Percentiles rank a stretch among this genome's conserved stretches.
Conservation (phyloP, 2,113 vertebrate genomes). For the Micromys minutus region DNA sequence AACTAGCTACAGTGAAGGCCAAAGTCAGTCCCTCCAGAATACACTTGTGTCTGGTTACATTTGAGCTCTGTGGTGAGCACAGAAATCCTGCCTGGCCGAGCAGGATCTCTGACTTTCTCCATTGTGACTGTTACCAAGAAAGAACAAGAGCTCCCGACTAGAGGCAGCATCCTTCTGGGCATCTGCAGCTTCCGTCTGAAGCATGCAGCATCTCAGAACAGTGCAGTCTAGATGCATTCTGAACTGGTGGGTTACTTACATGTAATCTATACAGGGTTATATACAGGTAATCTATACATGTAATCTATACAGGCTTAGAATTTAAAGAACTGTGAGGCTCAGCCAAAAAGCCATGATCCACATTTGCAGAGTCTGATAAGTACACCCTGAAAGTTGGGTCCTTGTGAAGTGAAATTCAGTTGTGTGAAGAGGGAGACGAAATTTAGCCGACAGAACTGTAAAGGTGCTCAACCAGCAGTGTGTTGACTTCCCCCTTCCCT, state of each 20-base stretch:
- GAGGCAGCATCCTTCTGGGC: not conserved
- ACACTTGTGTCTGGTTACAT: not conserved
- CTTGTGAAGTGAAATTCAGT: slow-evolving; percentile 29
- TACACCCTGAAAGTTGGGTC: not conserved
- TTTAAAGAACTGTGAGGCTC: not conserved
- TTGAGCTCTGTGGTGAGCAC: not conserved
- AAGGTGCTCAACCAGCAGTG: not conserved
- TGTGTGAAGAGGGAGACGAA: not conserved
- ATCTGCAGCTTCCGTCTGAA: not conserved
- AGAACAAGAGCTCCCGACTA: not conserved
- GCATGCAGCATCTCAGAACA: not conserved
- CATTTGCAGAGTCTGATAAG: not conserved
- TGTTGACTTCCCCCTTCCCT: not conserved
- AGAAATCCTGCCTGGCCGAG: not conserved
- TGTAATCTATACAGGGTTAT: not conserved
- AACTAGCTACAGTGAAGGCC: not conserved
- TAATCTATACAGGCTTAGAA: no score
- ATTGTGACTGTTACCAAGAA: not conserved
- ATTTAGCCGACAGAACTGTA: not conserved
- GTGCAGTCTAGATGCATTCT: not conserved
- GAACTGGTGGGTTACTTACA: not conserved
- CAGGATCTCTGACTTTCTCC: not conserved
- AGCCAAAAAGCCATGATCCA: not conserved
- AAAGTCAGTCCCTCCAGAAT: not conserved
- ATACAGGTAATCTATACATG: no score